Evolutionary conservation across 2,888 invertebrate genomes (phyloP), one percentile per base, ranked within the genome.

Genomic region (Horisme vitalbata): DNA sequence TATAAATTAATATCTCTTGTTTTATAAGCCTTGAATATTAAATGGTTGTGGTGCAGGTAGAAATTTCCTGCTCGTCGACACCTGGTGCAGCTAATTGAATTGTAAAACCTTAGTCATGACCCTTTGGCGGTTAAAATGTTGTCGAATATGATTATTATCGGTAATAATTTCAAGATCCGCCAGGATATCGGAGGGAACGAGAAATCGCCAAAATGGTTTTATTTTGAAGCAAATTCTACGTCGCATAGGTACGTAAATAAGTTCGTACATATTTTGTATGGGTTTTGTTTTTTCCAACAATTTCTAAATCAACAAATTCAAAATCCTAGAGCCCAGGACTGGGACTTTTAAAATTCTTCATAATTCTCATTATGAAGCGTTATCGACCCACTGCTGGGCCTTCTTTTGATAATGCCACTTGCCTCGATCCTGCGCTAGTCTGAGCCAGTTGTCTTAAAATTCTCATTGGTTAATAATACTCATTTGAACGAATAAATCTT

Each of bases 1-100:
- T 77, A 79, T 78, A 75, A 77, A 81, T 75, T 61, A 33, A 64
- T 75, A 78, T 71, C n/a, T n/a, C n/a, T 57, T 57, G 59, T 55
- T 70, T 59, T 66, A 75, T 73, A 73, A 76, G 38, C 26, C 57
- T 73, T 80, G 71, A 83, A 82, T 81, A 79, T 75, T 76, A 76
- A 76, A 79, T 67, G 69, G 70, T 71, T 68, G 57, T 58, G 59
- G 63, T 65, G 58, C 64, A 67, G 67, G 74, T 74, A 68, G 75
- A 73, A 75, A 71, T 82, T 79, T 71, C 74, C 73, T 72, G 68
- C 61, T 64, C 69, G 75, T 72, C 78, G 70, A 75, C 87, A 87
- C 86, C 87, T 86, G 87, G 80, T 77, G 71, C 61, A 67, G 60
- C 79, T 86, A 87, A 87, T 87, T 87, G 86, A 87, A 87, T 86